Evolutionary conservation across 2,113 vertebrate genomes (phyloP).

Genomic region (Proterorhinus semilunaris): DNA sequence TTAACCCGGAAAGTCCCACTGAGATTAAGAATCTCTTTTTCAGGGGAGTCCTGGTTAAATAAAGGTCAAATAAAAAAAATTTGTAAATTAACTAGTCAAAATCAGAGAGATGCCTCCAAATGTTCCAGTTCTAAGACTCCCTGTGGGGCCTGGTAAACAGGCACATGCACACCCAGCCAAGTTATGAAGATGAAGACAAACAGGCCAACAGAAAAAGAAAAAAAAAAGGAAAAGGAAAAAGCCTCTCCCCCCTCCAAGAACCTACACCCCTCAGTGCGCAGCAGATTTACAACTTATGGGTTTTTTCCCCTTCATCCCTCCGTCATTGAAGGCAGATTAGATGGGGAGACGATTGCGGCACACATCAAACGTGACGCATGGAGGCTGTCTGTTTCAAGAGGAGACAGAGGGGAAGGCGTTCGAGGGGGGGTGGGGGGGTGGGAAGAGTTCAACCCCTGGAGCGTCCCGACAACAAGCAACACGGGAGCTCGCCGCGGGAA

Average conservation of each 20-base stretch:
- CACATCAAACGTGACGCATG: constrained; percentile 67
- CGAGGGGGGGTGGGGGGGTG: too few relatives aligned
- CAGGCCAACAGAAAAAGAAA: constrained; percentile 8
- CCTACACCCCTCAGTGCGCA: neutral
- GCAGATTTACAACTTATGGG: constrained; percentile 76
- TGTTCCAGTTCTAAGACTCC: too few relatives aligned
- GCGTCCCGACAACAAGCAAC: neutral
- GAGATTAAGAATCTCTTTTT: too few relatives aligned
- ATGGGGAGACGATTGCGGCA: constrained; percentile 63
- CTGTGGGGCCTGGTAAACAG: too few relatives aligned
- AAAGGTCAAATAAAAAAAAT: too few relatives aligned
- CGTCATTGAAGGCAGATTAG: constrained; percentile 75
- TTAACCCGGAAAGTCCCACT: too few relatives aligned
- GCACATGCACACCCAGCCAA: constrained; percentile 31
- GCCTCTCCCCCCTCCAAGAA: neutral
- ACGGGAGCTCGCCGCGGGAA: neutral
- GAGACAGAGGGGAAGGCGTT: neutral
- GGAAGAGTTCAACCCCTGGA: neutral
- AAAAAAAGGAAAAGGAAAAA: neutral
- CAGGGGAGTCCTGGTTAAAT: too few relatives aligned
- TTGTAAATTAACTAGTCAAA: too few relatives aligned
- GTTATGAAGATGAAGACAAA: constrained; percentile 48
- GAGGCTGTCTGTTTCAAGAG: neutral
- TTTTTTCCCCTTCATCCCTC: constrained; percentile 71
- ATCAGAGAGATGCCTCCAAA: too few relatives aligned